phyloP scores from a whole-genome alignment of 2,888 invertebrate genomes.

The Liposcelis brunnea region DNA sequence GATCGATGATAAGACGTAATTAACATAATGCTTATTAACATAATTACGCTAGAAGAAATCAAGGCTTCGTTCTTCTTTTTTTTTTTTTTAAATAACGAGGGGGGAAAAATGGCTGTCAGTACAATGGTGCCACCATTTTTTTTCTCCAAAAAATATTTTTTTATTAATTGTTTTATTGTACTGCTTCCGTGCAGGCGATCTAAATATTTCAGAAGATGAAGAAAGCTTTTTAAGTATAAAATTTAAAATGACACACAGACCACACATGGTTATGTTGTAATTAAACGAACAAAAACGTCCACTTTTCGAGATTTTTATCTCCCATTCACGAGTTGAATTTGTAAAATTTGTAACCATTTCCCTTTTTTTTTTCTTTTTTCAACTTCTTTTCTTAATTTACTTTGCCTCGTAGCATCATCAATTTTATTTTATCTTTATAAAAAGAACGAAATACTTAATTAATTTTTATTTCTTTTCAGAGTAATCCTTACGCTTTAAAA shows the following conservation, averaged over 20 bases:
- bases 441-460: neutral
- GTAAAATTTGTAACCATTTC: neutral
- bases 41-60: no score
- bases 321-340: conserved; percentile 4
- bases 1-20: no score
- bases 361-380: neutral
- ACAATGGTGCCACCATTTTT: no score
- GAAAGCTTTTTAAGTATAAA: neutral
- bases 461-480: conserved; percentile 40
- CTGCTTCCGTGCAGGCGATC: no score
- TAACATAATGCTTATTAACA: no score
- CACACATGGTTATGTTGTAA: conserved; percentile 4
- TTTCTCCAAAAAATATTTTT: no score
- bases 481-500: conserved; percentile 79
- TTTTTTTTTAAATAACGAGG: no score
- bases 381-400: neutral
- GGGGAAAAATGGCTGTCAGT: no score
- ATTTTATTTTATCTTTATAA: neutral
- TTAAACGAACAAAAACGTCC: neutral
- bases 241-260: neutral
- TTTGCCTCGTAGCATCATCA: neutral
- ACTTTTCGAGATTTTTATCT: neutral
- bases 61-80: no score
- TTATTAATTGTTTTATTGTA: no score
- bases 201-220: no score